Conservation (phyloP, 2,888 invertebrate genomes). For the Stratiomys singularior region DNA sequence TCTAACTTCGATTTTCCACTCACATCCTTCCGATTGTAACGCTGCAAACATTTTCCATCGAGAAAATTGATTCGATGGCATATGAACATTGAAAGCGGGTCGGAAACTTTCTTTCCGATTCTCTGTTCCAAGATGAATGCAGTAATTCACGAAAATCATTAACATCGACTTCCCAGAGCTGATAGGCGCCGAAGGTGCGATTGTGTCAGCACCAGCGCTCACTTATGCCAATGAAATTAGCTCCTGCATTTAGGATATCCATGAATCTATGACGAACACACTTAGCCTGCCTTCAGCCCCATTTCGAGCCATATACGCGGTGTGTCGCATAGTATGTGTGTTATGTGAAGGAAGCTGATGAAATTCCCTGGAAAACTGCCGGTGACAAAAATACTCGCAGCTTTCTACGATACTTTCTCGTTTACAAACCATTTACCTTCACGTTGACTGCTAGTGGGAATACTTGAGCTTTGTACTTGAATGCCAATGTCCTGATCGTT, state of each 20-base stretch:
- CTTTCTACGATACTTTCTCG: conserved; percentile 16
- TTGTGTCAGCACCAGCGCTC: neutral
- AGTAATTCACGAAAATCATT: conserved; percentile 24
- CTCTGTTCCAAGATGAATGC: neutral
- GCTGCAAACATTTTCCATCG: neutral
- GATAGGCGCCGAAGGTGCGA: conserved; percentile 11
- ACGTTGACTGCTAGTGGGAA: neutral
- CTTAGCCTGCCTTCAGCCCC: neutral
- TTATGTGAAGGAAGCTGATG: neutral
- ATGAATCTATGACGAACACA: neutral
- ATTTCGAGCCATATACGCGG: too few relatives aligned
- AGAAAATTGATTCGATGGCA: neutral
- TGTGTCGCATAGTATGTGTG: too few relatives aligned
- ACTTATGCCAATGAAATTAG: conserved; percentile 24
- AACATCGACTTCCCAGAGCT: neutral
- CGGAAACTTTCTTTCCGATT: conserved; percentile 11
- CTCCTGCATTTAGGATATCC: conserved; percentile 6
- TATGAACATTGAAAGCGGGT: neutral
- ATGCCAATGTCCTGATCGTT: conserved; percentile 32
- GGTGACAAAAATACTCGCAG: conserved; percentile 23
- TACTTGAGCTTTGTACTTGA: conserved; percentile 6
- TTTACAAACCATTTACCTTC: conserved; percentile 36
- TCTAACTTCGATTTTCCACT: conserved; percentile 45
- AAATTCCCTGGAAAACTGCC: conserved; percentile 27
- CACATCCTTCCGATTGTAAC: neutral